A percentile compares a stretch with the other conserved stretches of the same genome.
Conservation (phyloP, 2,888 invertebrate genomes). For the Temnothorax ravouxi region DNA sequence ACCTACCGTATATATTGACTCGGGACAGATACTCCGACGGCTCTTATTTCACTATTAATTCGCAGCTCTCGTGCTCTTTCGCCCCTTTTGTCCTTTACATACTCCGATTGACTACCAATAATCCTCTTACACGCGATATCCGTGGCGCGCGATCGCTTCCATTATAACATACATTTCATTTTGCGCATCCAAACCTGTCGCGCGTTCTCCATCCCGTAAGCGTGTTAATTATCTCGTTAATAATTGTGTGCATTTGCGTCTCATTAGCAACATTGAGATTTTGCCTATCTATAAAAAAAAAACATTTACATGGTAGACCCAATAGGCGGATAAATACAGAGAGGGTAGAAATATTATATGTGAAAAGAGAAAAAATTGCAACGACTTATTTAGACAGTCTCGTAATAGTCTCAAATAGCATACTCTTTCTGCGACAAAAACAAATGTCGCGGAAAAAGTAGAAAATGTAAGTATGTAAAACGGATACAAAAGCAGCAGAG, state of each 20-base stretch:
- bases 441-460: not conserved
- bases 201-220: not conserved
- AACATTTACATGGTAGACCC: not conserved
- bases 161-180: not conserved
- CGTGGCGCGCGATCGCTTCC: not conserved
- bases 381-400: not conserved
- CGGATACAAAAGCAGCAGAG: not conserved
- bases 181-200: not conserved
- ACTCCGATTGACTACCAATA: not conserved
- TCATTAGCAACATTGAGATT: conserved; percentile 4
- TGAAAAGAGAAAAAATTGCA: not conserved
- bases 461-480: not conserved
- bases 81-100: not conserved
- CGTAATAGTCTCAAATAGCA: not conserved
- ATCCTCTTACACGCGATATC: not conserved
- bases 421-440: not conserved
- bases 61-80: not conserved
- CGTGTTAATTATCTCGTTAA: conserved; percentile 21
- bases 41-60: conserved; percentile 2
- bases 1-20: not conserved
- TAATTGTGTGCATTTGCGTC: conserved; percentile 4
- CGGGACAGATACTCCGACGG: not conserved
- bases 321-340: not conserved
- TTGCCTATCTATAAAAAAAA: not conserved
- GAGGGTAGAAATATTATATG: not conserved